Evolutionary conservation across 2,888 invertebrate genomes (phyloP).

Genomic region (Dermolepida albohirtum): DNA sequence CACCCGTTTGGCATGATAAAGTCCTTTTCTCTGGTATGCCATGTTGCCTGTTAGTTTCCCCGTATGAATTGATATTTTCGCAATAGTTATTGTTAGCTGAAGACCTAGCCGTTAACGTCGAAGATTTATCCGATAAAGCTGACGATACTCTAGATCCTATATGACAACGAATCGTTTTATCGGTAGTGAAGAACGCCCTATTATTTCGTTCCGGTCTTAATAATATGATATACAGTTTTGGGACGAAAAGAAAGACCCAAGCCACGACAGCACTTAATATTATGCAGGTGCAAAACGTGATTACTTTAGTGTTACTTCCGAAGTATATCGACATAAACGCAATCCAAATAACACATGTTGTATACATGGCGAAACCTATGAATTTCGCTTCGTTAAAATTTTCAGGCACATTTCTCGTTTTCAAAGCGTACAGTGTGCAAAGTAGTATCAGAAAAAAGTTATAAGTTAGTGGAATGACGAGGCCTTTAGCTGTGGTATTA

Average conservation of each 20-base stretch:
- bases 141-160: conserved; percentile 70
- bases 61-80: conserved; percentile 53
- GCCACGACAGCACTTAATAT: conserved; percentile 80
- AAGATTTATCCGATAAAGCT: conserved; percentile 61
- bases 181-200: conserved; percentile 79
- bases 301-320: conserved; percentile 73
- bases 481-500: conserved; percentile 70
- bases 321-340: conserved; percentile 84
- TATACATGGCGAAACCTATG: conserved; percentile 86
- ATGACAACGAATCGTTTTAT: conserved; percentile 78
- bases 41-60: conserved; percentile 44
- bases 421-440: conserved; percentile 83
- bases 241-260: conserved; percentile 79
- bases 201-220: conserved; percentile 82
- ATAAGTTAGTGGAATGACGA: conserved; percentile 76
- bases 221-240: conserved; percentile 81
- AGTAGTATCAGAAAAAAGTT: conserved; percentile 77
- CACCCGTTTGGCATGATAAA: conserved; percentile 64
- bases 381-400: conserved; percentile 84
- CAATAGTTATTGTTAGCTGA: conserved; percentile 54
- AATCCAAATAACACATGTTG: conserved; percentile 82
- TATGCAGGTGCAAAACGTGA: conserved; percentile 74
- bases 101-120: conserved; percentile 45
- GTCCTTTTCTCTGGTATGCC: conserved; percentile 58
- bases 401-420: conserved; percentile 82